Conservation (phyloP, 2,113 vertebrate genomes). For the Mesembrinibis cayennensis region DNA sequence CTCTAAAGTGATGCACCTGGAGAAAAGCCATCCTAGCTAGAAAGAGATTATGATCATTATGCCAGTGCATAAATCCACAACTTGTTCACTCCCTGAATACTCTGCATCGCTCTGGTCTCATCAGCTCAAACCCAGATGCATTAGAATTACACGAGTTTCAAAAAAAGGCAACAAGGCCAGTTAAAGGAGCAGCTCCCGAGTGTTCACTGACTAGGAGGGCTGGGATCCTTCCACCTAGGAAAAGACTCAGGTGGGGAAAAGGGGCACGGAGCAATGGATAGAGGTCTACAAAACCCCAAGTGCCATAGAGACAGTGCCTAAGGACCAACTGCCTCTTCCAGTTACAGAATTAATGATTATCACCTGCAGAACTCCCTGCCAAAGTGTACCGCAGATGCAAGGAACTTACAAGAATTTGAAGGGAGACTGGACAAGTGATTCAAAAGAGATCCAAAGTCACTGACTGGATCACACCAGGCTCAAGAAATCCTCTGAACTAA, state of each 20-base stretch:
- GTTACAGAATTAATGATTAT: neutral
- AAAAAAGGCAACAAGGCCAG: neutral
- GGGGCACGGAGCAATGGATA: neutral
- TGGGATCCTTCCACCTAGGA: neutral
- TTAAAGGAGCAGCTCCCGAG: neutral
- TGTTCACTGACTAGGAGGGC: neutral
- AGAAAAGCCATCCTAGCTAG: neutral
- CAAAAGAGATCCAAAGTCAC: neutral
- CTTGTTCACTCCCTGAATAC: neutral
- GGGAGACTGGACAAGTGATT: neutral
- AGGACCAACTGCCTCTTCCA: neutral
- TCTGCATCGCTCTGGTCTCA: neutral
- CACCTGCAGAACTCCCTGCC: neutral
- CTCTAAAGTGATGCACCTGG: neutral
- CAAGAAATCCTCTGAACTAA: neutral
- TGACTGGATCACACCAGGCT: neutral
- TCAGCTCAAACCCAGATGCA: neutral
- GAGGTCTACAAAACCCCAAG: neutral
- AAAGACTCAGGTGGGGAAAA: neutral
- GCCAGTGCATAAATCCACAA: neutral
- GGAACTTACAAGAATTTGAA: neutral
- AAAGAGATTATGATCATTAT: neutral
- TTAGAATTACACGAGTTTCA: neutral
- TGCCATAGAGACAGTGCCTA: neutral
- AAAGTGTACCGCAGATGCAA: neutral